Percentiles rank a stretch among this genome's conserved stretches.
Conservation (phyloP, 2,888 invertebrate genomes). For the Bursaphelenchus okinawaensis region DNA sequence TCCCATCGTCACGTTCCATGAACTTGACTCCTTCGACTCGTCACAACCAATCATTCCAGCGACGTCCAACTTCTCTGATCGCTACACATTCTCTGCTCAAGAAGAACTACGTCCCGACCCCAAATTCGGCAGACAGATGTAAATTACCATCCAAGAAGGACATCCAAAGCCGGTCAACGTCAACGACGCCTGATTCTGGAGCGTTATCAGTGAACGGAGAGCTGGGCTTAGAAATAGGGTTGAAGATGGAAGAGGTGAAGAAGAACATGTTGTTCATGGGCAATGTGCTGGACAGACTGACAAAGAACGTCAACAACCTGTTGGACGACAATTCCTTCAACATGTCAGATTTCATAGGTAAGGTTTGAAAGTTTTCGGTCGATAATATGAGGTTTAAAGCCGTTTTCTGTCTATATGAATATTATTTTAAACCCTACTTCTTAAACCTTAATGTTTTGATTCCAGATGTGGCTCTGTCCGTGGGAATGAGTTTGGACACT, state of each 20-base stretch:
- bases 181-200: constrained; percentile 5
- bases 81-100: not conserved
- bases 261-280: not conserved
- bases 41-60: not conserved
- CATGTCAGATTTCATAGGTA: not conserved
- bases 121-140: not conserved
- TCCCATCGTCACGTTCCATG: not conserved
- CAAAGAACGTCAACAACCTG: not conserved
- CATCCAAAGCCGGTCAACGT: constrained; percentile 1
- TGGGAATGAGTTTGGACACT: not conserved
- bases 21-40: not conserved
- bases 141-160: not conserved
- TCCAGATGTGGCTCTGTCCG: not conserved
- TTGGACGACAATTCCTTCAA: not conserved
- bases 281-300: not conserved
- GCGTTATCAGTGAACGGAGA: not conserved
- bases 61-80: not conserved
- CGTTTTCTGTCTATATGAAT: too few relatives aligned
- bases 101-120: not conserved
- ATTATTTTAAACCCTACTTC: too few relatives aligned
- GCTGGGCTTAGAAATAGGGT: not conserved
- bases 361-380: not conserved
- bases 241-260: not conserved
- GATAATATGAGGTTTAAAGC: too few relatives aligned
- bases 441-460: not conserved